Conservation (phyloP, 2,888 invertebrate genomes). For the Xestoiulus laeticollis region DNA sequence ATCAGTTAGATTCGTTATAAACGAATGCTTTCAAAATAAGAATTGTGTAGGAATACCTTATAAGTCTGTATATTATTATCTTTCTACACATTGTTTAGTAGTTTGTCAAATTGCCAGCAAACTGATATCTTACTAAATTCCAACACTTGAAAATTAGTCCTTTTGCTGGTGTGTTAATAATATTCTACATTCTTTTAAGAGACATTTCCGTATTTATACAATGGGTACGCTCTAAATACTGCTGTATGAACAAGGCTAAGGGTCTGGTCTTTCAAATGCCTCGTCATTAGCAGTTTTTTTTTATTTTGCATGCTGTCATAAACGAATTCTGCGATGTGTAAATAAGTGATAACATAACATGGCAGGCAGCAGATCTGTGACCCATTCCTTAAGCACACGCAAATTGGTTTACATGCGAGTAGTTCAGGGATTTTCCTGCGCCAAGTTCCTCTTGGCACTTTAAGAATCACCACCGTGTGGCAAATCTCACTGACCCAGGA, state of each 20-base stretch:
- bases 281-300: not conserved
- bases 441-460: constrained; percentile 33
- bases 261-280: not conserved
- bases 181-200: not conserved
- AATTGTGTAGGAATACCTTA: too few species aligned
- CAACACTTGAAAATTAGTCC: not conserved
- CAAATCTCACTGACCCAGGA: not conserved
- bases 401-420: not conserved
- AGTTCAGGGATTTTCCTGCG: not conserved
- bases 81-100: too few species aligned
- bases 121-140: too few species aligned
- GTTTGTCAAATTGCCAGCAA: too few species aligned
- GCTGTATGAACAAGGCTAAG: not conserved
- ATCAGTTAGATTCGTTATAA: too few species aligned
- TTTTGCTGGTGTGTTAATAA: not conserved
- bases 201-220: not conserved
- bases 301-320: not conserved
- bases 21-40: too few species aligned
- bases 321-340: not conserved
- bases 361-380: not conserved
- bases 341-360: constrained; percentile 34
- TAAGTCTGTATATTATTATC: too few species aligned
- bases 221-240: not conserved
- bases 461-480: not conserved
- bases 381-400: constrained; percentile 16